These are phyloP conservation scores for Brachionus paranguensis DNA, from an alignment of 1,140 invertebrate species.

Conservation along the genomic window DNA sequence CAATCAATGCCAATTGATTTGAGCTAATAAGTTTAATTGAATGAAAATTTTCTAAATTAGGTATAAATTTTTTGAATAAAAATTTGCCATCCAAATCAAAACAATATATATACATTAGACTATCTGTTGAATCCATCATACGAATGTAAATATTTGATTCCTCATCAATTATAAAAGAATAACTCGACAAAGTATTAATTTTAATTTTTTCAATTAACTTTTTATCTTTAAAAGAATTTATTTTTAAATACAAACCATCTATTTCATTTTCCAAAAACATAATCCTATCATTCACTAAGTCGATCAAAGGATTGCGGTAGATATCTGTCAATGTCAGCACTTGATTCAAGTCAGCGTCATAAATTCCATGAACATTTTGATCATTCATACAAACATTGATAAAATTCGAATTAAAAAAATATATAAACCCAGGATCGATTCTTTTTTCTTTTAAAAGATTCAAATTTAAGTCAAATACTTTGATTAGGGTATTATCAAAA, in stretches of 20 bases:
- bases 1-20: background rate
- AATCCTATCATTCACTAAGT: background rate
- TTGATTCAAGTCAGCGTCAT: background rate
- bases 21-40: background rate
- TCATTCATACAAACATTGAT: background rate
- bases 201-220: background rate
- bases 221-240: background rate
- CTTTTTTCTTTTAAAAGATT: background rate
- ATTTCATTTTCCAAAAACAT: background rate
- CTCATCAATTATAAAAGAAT: background rate
- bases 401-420: constrained; percentile 26
- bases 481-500: background rate
- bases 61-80: constrained; percentile 1
- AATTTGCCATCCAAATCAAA: background rate
- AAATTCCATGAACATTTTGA: background rate
- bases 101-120: background rate
- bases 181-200: constrained; percentile 13
- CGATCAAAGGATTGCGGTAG: background rate
- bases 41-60: constrained; percentile 2
- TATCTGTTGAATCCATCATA: background rate
- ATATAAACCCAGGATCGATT: background rate
- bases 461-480: constrained; percentile 12
- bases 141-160: background rate
- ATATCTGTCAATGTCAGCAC: background rate
- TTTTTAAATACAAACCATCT: background rate